Evolutionary conservation across 2,888 invertebrate genomes (phyloP).

Genomic region (Pristionchus maxplancki): DNA sequence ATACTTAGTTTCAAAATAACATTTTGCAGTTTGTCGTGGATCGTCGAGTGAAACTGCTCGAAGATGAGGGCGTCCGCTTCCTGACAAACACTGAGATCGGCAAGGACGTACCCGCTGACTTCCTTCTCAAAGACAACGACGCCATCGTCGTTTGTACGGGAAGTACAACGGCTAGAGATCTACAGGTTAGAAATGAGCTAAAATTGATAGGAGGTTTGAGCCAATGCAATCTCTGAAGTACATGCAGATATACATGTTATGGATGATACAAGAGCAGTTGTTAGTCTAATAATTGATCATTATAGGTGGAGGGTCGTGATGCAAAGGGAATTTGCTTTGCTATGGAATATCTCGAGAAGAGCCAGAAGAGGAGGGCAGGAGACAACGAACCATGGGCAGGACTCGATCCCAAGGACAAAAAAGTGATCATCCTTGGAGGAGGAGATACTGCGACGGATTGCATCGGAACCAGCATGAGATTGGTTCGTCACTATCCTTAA

Average conservation of each 20-base stretch:
- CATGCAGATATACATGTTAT: no score
- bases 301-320: constrained; percentile 82
- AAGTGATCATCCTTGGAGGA: constrained; percentile 91
- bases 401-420: constrained; percentile 91
- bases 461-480: constrained; percentile 94
- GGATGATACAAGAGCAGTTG: no score
- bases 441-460: constrained; percentile 97
- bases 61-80: constrained; percentile 92
- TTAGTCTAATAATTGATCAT: background rate
- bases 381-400: constrained; percentile 78
- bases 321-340: constrained; percentile 96
- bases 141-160: constrained; percentile 93
- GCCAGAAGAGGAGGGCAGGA: constrained; percentile 91
- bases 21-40: constrained; percentile 83
- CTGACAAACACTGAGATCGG: constrained; percentile 93
- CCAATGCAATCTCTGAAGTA: no score
- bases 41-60: constrained; percentile 89
- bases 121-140: constrained; percentile 84
- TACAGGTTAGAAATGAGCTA: constrained; percentile 79
- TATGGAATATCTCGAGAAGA: constrained; percentile 95
- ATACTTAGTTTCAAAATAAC: background rate
- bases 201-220: no score
- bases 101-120: constrained; percentile 87
- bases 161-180: constrained; percentile 95
- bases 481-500: constrained; percentile 78